These are phyloP conservation scores for Corythornis leucogaster DNA, from an alignment of 2,797 vertebrate genomes.

Conservation along the genomic window DNA sequence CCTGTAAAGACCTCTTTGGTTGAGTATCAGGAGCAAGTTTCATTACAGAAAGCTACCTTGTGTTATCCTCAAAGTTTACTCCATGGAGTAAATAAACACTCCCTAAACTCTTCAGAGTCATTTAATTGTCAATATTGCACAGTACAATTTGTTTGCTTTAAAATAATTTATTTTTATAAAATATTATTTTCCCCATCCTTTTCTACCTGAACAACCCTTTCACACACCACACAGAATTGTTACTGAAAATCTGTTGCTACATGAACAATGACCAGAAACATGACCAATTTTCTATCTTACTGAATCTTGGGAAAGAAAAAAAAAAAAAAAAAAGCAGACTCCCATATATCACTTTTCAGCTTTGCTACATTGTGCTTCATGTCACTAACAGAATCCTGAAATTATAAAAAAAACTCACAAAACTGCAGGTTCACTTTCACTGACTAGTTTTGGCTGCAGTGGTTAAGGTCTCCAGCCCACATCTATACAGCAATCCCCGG, in stretches of 20 bases:
- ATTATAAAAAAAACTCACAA: not conserved
- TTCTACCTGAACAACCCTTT: not conserved
- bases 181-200: not conserved
- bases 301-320: not conserved
- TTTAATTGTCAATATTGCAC: not conserved
- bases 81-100: not conserved
- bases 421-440: not conserved
- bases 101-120: not conserved
- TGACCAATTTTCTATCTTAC: not conserved
- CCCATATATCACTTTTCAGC: not conserved
- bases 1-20: not conserved
- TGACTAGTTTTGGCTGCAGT: not conserved
- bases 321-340: not conserved
- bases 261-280: not conserved
- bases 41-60: not conserved
- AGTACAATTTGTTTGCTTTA: not conserved
- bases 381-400: not conserved
- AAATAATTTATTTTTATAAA: not conserved
- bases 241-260: not conserved
- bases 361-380: not conserved
- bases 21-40: not conserved
- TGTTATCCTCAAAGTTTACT: not conserved
- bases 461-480: fast-evolving
- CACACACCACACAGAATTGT: fast-evolving
- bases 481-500: not conserved